Evolutionary conservation across 2,888 invertebrate species (phyloP), one percentile per base, ranked within the genome.

Genomic region (Hypomecis atomaria): DNA sequence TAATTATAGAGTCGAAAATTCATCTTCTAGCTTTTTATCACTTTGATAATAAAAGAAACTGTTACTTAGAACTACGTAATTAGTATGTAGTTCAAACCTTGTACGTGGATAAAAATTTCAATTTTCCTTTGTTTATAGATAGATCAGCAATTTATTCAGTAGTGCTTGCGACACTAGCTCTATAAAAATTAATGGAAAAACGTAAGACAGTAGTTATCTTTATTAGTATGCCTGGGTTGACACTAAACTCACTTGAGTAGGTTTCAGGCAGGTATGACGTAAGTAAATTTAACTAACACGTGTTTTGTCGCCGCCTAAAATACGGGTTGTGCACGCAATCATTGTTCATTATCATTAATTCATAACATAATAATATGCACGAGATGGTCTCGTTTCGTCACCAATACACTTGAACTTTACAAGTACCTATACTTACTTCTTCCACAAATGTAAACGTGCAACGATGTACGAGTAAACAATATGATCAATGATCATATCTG

Each of bases 151-250:
- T 49, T 44, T 49, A 63, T 63, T 47, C 23, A 49, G 33, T 49
- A 40, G 42, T 43, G 34, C 9, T 53, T 49, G 52, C 13, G 38
- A 11, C 43, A 58, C 48, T 44, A 58, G 23, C 49, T 48, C 58
- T 55, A 59, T 59, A 64, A 64, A 63, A 64, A 48, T 4, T 59
- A 59, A 64, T 59, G 55, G 59, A 55, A 64, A 62, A 56, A 57
- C 40, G 45, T 55, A 56, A 59, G 40, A 13, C 45, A 23, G 45
- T 47, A 23, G 23, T 23, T 23, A 59, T 59, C 59, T 64, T 64
- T 59, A 59, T 59, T 59, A 59, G 59, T 55, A 59, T 64, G 40
- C 59, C 64, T 64, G 59, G 64, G 45, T 54, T 53, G 53, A 57
- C 58, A 44, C 55, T 43, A 37, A 58, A 43, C 54, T 45, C 50